A percentile compares a stretch with the other conserved stretches of the same genome.
Evolutionary conservation across 1,140 invertebrate species (phyloP).

Genomic region (Conus betulinus): DNA sequence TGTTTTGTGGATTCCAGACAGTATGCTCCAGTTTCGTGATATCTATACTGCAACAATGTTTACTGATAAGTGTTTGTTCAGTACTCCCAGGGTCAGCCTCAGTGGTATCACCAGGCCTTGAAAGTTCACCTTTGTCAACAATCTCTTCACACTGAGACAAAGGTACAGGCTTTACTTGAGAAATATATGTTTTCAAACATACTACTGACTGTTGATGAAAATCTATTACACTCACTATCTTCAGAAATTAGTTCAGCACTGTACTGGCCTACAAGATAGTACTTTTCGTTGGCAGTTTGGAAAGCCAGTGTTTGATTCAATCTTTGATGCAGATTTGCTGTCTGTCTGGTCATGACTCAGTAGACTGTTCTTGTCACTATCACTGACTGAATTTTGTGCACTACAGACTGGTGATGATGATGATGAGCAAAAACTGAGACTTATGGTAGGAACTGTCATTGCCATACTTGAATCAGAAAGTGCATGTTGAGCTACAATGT

Average conservation of each 20-base stretch:
- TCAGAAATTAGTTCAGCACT: neutral
- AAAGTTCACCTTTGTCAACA: neutral
- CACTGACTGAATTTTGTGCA: neutral
- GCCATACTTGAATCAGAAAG: too few relatives aligned
- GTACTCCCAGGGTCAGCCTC: too few relatives aligned
- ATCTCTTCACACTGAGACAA: neutral
- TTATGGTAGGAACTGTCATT: too few relatives aligned
- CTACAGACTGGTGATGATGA: neutral
- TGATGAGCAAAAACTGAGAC: neutral
- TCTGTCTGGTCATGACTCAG: neutral
- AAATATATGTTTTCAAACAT: neutral
- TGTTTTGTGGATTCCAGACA: neutral
- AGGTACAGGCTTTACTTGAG: neutral
- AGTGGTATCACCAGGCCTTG: neutral
- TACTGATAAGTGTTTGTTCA: neutral
- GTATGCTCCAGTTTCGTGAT: neutral
- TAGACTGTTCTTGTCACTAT: neutral
- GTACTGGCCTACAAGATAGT: neutral
- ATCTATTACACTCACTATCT: neutral
- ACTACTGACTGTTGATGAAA: neutral
- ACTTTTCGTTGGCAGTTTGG: neutral
- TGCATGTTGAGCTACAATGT: too few relatives aligned
- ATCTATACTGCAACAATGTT: too few relatives aligned
- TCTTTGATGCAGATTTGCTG: neutral
- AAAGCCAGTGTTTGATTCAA: neutral